Evolutionary conservation across 2,797 vertebrate species (phyloP).

Genomic region (Spondyliosoma cantharus): DNA sequence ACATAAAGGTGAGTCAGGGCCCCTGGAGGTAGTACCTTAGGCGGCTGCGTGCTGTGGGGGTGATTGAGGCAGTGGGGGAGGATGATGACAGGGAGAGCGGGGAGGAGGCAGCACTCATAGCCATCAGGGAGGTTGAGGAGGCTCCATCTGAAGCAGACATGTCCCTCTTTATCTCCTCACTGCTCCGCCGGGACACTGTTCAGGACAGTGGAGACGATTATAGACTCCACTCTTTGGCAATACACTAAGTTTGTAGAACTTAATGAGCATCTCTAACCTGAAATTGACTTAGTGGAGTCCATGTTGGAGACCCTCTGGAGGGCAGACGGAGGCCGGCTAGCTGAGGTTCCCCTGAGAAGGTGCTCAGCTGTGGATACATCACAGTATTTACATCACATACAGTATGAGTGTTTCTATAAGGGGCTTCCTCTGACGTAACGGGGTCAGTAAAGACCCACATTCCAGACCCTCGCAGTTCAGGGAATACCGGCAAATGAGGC

Average conservation of each 20-base stretch:
- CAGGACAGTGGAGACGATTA: neutral
- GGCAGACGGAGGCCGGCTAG: conserved; percentile 85
- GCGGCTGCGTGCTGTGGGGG: conserved; percentile 92
- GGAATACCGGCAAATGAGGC: conserved; percentile 50
- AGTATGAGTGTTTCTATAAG: conserved; percentile 28
- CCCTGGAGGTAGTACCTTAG: conserved; percentile 85
- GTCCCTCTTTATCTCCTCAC: conserved; percentile 94
- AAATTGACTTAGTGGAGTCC: conserved; percentile 90
- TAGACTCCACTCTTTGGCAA: neutral
- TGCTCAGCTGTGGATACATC: conserved; percentile 84
- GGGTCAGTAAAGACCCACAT: conserved; percentile 59
- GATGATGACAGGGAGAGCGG: conserved; percentile 91
- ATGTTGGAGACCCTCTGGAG: conserved; percentile 92
- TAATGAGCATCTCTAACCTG: conserved; percentile 81
- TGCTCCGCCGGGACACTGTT: conserved; percentile 91
- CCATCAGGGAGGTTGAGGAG: conserved; percentile 89
- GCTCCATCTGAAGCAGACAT: conserved; percentile 88
- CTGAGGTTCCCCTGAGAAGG: conserved; percentile 88
- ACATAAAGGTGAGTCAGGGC: neutral
- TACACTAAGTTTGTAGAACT: neutral
- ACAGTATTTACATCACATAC: conserved; percentile 46
- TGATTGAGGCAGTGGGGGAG: conserved; percentile 91
- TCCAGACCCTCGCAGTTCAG: conserved; percentile 56
- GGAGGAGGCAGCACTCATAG: conserved; percentile 90
- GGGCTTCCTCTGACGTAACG: conserved; percentile 42